These are phyloP conservation scores for Scotopteryx bipunctaria DNA, from an alignment of 2,888 invertebrate genomes.

Conservation along the genomic window DNA sequence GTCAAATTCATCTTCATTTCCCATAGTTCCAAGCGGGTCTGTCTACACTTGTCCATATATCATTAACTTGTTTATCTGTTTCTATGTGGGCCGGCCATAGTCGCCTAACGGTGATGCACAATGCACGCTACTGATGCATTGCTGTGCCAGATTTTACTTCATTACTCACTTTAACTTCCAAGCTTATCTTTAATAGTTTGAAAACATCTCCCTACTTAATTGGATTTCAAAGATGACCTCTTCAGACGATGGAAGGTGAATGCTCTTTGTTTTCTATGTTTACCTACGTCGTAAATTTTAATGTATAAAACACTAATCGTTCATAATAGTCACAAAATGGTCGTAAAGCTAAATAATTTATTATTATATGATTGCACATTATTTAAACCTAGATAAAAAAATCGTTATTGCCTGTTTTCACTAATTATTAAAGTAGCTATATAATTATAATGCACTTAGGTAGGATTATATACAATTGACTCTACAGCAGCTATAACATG, in stretches of 20 bases:
- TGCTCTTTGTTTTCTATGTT: not conserved
- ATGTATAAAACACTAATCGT: not conserved
- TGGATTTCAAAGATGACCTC: not conserved
- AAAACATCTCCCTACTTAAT: constrained; percentile 16
- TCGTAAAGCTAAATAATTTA: not conserved
- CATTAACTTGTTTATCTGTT: constrained; percentile 68
- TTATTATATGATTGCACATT: not conserved
- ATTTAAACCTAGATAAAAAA: not conserved
- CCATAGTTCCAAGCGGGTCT: constrained; percentile 50
- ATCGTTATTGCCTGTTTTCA: too few relatives aligned
- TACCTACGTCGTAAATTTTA: not conserved
- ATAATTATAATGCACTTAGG: too few relatives aligned
- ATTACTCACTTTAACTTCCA: constrained; percentile 20
- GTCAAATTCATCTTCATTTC: constrained; percentile 48
- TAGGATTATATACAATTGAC: too few relatives aligned
- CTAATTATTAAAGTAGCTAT: too few relatives aligned
- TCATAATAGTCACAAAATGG: not conserved
- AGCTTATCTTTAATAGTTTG: constrained; percentile 11
- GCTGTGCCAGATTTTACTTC: constrained; percentile 61
- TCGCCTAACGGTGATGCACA: constrained; percentile 74
- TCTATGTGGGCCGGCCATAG: constrained; percentile 63
- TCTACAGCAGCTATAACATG: too few relatives aligned
- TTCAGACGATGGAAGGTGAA: not conserved
- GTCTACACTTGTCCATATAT: constrained; percentile 56
- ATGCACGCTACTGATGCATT: constrained; percentile 67